Evolutionary conservation across 2,888 invertebrate species (phyloP).

Genomic region (Dromius quadrimaculatus): DNA sequence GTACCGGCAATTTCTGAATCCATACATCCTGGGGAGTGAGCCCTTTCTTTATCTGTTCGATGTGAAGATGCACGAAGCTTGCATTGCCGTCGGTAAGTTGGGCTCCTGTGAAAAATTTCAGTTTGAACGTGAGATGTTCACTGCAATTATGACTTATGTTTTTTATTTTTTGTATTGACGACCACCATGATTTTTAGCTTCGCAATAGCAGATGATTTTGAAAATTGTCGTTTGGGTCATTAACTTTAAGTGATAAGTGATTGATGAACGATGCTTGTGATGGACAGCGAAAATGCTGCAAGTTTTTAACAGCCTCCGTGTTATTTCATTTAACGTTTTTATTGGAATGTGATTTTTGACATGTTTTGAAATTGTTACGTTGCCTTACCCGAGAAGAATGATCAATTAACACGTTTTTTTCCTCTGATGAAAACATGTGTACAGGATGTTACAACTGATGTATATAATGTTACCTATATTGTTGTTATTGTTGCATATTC

Average conservation of each 20-base stretch:
- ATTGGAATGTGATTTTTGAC: no score
- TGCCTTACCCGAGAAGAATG: no score
- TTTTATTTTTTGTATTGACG: slow-evolving; percentile 28
- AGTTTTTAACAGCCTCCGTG: no score
- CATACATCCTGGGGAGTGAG: slow-evolving; percentile 12
- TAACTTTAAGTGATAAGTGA: slow-evolving; percentile 24
- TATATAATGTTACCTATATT: no score
- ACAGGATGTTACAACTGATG: no score
- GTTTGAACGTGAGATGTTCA: slow-evolving; percentile 27
- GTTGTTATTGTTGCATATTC: no score
- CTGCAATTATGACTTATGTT: slow-evolving; percentile 29
- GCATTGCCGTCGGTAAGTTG: background rate
- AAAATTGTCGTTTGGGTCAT: slow-evolving; percentile 26
- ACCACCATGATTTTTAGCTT: slow-evolving; percentile 23
- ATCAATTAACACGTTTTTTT: no score
- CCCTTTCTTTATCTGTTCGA: background rate
- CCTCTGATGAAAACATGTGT: no score
- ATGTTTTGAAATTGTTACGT: slow-evolving; percentile 1
- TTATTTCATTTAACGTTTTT: no score
- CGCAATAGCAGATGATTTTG: slow-evolving; percentile 3
- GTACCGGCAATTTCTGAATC: slow-evolving; percentile 40
- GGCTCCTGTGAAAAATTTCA: slow-evolving; percentile 28
- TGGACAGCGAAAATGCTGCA: no score
- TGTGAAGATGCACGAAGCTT: background rate
- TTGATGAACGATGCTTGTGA: slow-evolving; percentile 12